Conservation (phyloP, 2,888 invertebrate species). For the Polylopha cassiicola region DNA sequence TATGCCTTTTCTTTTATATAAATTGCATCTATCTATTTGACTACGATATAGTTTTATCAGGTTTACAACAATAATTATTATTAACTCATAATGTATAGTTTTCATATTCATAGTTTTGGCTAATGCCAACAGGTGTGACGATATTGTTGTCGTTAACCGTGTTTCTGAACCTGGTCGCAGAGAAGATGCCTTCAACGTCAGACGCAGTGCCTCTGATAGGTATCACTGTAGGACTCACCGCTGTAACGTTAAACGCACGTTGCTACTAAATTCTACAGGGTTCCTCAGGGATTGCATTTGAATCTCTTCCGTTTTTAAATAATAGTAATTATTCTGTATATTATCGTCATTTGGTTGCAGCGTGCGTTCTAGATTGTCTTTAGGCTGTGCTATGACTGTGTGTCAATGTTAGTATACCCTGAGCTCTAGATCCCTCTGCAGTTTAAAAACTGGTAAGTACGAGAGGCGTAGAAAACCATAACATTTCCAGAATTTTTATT, state of each 20-base stretch:
- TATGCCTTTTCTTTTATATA: no score
- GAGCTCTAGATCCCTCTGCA: slow-evolving; percentile 27
- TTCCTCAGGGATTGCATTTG: slow-evolving; percentile 24
- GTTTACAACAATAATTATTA: no score
- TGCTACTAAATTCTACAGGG: slow-evolving; percentile 29
- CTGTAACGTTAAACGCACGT: slow-evolving; percentile 31
- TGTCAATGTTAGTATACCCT: slow-evolving; percentile 28
- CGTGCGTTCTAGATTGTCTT: slow-evolving; percentile 45
- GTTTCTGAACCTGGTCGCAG: slow-evolving; percentile 97
- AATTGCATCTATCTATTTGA: no score
- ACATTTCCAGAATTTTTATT: slow-evolving; percentile 27
- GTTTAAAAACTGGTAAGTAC: slow-evolving; percentile 39
- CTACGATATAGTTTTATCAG: no score
- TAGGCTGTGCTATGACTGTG: slow-evolving; percentile 53
- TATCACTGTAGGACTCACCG: slow-evolving; percentile 54
- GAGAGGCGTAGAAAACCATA: slow-evolving; percentile 35
- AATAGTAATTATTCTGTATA: slow-evolving; percentile 3
- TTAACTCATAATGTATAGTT: no score
- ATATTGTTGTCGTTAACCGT: slow-evolving; percentile 98
- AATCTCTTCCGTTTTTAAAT: neutral
- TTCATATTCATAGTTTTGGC: slow-evolving; percentile 31
- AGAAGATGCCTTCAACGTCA: slow-evolving; percentile 94
- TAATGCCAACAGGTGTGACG: slow-evolving; percentile 90
- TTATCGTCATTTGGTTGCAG: slow-evolving; percentile 42
- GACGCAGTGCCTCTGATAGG: slow-evolving; percentile 90